A percentile compares a stretch with the other conserved stretches of the same genome.
phyloP scores from a whole-genome alignment of 92 coral and sea anemone species.

The Phymanthus crucifer region DNA sequence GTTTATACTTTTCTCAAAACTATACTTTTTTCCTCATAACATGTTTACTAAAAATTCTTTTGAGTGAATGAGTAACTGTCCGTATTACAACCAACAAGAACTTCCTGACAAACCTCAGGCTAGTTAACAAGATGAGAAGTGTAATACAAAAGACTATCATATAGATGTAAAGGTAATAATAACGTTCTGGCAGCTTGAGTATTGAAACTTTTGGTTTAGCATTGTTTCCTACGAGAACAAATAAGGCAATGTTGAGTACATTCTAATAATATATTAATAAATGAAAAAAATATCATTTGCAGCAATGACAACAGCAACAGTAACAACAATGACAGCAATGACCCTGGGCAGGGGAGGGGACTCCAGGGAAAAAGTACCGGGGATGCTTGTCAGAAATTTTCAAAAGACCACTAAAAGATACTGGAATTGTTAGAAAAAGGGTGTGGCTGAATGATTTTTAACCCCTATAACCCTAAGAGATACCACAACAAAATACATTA shows the following conservation, averaged over 20 bases:
- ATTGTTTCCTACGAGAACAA: conserved; percentile 12
- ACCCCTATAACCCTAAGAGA: too few relatives aligned
- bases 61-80: neutral
- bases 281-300: too few relatives aligned
- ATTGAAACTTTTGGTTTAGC: conserved; percentile 9
- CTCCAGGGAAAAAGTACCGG: too few relatives aligned
- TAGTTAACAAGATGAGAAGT: neutral
- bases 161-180: conserved; percentile 13
- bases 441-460: too few relatives aligned
- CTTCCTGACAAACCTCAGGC: conserved; percentile 7
- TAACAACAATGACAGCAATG: neutral
- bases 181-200: conserved; percentile 35
- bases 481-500: too few relatives aligned
- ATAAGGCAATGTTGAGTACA: neutral
- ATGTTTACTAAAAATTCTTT: neutral
- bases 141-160: conserved; percentile 1
- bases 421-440: too few relatives aligned
- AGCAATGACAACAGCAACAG: too few relatives aligned
- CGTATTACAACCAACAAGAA: neutral
- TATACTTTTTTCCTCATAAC: neutral
- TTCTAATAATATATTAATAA: neutral
- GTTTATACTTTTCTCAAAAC: neutral
- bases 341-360: too few relatives aligned
- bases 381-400: too few relatives aligned
- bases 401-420: too few relatives aligned